These are phyloP conservation scores for Cololabis saira DNA, from an alignment of 2,113 vertebrate genomes.

Conservation along the genomic window DNA sequence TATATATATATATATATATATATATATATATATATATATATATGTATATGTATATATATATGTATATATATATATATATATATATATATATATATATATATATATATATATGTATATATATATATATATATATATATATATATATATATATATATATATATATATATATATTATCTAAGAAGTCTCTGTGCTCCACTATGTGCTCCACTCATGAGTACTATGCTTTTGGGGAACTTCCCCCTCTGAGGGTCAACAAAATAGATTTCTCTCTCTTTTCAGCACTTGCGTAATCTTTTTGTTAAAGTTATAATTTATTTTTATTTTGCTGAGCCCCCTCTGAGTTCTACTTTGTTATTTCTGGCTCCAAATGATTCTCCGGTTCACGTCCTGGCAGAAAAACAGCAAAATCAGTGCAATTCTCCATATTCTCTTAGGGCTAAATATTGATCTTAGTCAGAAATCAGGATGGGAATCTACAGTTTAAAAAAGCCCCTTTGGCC, in stretches of 20 bases:
- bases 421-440: background rate
- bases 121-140: too few relatives aligned
- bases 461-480: conserved; percentile 12
- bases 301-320: too few relatives aligned
- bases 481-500: conserved; percentile 28
- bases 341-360: background rate
- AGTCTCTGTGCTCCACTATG: background rate
- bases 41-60: too few relatives aligned
- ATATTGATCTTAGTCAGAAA: conserved; percentile 8
- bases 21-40: too few relatives aligned
- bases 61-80: too few relatives aligned
- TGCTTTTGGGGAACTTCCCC: background rate
- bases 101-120: too few relatives aligned
- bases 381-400: background rate
- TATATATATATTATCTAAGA: too few relatives aligned
- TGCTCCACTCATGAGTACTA: background rate
- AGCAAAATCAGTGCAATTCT: background rate
- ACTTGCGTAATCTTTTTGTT: background rate
- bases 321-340: conserved; percentile 20
- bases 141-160: too few relatives aligned
- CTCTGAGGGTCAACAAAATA: background rate
- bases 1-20: too few relatives aligned
- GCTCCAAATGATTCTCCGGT: conserved; percentile 7
- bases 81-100: too few relatives aligned
- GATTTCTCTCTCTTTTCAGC: background rate